These are phyloP conservation scores for Trachemys scripta DNA, from an alignment of 2,113 vertebrate species.

Conservation along the genomic window DNA sequence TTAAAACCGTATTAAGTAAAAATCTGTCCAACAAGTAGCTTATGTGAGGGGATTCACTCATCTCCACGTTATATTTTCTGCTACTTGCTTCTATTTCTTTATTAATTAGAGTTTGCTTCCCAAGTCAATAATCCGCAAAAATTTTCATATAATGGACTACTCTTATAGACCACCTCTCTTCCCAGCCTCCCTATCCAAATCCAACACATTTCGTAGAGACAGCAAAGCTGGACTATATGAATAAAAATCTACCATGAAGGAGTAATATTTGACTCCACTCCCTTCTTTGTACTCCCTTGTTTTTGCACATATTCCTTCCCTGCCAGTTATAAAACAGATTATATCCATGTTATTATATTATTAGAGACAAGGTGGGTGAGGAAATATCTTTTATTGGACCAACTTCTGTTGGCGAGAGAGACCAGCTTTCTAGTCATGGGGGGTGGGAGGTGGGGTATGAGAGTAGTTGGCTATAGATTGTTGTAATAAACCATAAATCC, in stretches of 20 bases:
- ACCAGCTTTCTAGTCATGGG: too few species aligned
- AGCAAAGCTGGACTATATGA: not conserved
- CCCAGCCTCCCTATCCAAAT: not conserved
- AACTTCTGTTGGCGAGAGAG: too few species aligned
- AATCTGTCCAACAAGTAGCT: not conserved
- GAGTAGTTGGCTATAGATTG: too few species aligned
- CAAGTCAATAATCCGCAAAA: not conserved
- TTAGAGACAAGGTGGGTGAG: too few species aligned
- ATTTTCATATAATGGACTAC: not conserved
- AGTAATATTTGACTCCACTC: not conserved
- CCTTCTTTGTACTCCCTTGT: not conserved
- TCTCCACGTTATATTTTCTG: not conserved
- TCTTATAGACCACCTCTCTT: not conserved
- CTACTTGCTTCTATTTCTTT: not conserved
- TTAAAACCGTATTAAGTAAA: not conserved
- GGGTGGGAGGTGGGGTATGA: too few species aligned
- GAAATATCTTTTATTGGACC: too few species aligned
- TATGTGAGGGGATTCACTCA: not conserved
- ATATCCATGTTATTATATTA: not conserved
- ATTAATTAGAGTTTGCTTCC: not conserved
- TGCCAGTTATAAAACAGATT: not conserved
- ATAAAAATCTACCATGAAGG: not conserved
- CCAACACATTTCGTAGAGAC: not conserved
- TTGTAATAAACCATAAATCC: too few species aligned
- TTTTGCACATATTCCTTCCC: not conserved